Base-by-base conservation (phyloP, 2,888 invertebrate genomes). In the Xestia ashworthii region DNA sequence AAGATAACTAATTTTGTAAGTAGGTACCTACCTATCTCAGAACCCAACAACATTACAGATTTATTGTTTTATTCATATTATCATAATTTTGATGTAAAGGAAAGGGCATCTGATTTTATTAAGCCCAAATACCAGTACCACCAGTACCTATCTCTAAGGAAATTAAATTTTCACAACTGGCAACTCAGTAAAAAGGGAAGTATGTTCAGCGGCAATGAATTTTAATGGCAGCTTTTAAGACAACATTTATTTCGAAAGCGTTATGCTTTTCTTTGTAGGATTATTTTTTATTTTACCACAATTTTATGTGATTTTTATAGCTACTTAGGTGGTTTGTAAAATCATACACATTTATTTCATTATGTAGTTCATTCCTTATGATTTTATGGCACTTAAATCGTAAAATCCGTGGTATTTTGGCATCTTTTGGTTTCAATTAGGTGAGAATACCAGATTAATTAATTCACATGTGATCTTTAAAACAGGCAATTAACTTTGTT, bases 161-260 rank as follows among this genome's bases (percentile, higher is more conserved):
- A 25, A 77, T 82, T 68, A 0, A 32, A 67, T 60, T 79, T 77
- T 70, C 41, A 11, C 12, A 60, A 72, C 78, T 80, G 75, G 83
- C 74, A 86, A 84, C 73, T 19, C 77, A 22, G 90, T 89, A 88
- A 91, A 92, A 92, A 91, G 90, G 91, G 90, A 93, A 90, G 92
- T 89, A 92, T 91, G 92, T 92, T 94, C 91, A 92, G 90, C 90
- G 91, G 91, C 94, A 92, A 95, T 95, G 94, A 95, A 95, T 95
- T 95, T 95, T 95, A 95, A 95, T 93, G 90, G 87, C 78, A 80
- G 83, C 87, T 90, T 90, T 92, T 89, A 91, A 88, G 86, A 87
- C 85, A 87, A 87, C 89, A 88, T 91, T 91, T 91, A 89, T 90
- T 88, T 89, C 85, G 83, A 83, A 83, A 83, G 69, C 81, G 88